A percentile compares a stretch with the other conserved stretches of the same genome.
Evolutionary conservation across 1,140 invertebrate species (phyloP).

Genomic region (Mizuhopecten yessoensis): DNA sequence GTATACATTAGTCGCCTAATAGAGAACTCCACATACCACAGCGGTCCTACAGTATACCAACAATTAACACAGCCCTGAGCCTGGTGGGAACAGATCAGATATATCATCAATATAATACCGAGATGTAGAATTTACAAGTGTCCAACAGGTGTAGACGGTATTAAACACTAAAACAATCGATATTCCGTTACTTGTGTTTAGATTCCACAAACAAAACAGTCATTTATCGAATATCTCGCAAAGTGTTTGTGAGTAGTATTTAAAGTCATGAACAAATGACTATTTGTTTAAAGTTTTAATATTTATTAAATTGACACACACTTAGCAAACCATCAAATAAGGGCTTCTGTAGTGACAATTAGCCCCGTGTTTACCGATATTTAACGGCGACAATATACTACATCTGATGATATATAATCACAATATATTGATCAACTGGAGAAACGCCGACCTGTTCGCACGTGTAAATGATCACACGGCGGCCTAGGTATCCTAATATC

Average conservation of each 20-base stretch:
- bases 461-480: neutral
- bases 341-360: neutral
- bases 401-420: neutral
- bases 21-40: no score
- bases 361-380: neutral
- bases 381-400: neutral
- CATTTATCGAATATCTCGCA: neutral
- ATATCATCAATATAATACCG: neutral
- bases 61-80: no score
- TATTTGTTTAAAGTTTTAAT: conserved; percentile 36
- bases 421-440: neutral
- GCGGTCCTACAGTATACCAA: no score
- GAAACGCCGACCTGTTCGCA: neutral
- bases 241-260: neutral
- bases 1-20: no score
- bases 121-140: neutral
- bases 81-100: neutral
- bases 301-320: conserved; percentile 23
- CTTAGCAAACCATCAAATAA: neutral
- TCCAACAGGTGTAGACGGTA: neutral
- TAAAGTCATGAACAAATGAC: conserved; percentile 27
- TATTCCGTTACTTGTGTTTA: neutral
- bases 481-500: neutral
- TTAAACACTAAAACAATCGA: neutral
- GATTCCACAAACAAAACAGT: neutral